Conservation (phyloP, 2,113 vertebrate species). For the Notiomystis cincta region DNA sequence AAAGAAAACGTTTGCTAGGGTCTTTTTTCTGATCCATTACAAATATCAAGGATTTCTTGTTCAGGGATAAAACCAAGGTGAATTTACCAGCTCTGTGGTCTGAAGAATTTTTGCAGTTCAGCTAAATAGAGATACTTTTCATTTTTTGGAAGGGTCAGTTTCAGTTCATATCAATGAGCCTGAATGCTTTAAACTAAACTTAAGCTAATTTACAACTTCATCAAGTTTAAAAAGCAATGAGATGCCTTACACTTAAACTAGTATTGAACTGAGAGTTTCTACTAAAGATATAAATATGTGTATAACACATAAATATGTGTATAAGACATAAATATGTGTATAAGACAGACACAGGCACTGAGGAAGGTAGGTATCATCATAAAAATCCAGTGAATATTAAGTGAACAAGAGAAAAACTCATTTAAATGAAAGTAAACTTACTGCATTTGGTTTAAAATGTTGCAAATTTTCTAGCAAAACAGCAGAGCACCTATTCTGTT, state of each 20-base stretch:
- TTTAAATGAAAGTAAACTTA: background rate
- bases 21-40: background rate
- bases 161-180: background rate
- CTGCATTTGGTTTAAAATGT: background rate
- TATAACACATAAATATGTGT: no score
- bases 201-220: background rate
- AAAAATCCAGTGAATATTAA: background rate
- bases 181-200: background rate
- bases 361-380: background rate
- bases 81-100: background rate
- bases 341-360: background rate
- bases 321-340: background rate
- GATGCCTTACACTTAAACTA: background rate
- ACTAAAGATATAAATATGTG: background rate
- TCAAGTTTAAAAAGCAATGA: background rate
- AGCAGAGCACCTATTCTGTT: background rate
- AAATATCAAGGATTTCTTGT: background rate
- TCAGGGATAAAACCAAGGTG: background rate
- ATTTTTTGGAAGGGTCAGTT: background rate
- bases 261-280: background rate
- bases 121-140: background rate
- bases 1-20: background rate
- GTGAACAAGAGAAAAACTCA: background rate
- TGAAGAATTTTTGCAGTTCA: background rate
- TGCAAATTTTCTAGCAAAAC: background rate